Evolutionary conservation across 1,140 invertebrate species (phyloP).

Genomic region (Trichonephila inaurata): DNA sequence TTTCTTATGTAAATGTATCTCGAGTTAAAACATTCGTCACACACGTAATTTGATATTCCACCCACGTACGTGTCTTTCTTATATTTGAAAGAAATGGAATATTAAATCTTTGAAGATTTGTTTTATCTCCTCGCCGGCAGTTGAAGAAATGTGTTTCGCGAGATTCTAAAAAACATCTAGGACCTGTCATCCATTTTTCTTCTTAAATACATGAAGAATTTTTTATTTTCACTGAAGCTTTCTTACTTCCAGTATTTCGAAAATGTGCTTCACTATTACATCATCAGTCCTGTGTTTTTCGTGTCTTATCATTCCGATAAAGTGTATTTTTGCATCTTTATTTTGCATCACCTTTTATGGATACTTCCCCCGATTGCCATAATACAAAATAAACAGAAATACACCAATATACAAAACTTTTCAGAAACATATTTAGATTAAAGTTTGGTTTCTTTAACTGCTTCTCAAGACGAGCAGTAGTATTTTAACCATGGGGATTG

Average conservation of each 20-base stretch:
- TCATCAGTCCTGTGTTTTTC: not conserved
- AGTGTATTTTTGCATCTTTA: not conserved
- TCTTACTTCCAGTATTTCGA: not conserved
- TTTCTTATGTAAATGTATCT: slow-evolving; percentile 11
- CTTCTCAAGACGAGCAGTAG: too few relatives aligned
- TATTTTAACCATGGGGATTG: too few relatives aligned
- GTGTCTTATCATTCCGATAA: not conserved
- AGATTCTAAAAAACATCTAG: not conserved
- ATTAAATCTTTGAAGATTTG: not conserved
- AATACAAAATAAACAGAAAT: too few relatives aligned
- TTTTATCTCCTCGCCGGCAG: not conserved
- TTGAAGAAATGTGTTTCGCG: not conserved
- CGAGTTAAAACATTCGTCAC: slow-evolving; percentile 3
- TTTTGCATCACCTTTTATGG: not conserved
- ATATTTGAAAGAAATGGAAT: not conserved
- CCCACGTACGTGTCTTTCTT: not conserved
- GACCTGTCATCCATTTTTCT: not conserved
- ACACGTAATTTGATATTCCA: slow-evolving; percentile 10
- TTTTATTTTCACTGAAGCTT: not conserved
- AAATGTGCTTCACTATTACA: not conserved
- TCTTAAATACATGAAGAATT: not conserved
- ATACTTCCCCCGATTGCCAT: not conserved
- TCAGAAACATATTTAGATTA: too few relatives aligned
- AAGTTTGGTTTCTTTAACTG: too few relatives aligned
- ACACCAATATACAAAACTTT: too few relatives aligned